Evolutionary conservation across 2,888 invertebrate genomes (phyloP).

Genomic region (Pterostichus madidus): DNA sequence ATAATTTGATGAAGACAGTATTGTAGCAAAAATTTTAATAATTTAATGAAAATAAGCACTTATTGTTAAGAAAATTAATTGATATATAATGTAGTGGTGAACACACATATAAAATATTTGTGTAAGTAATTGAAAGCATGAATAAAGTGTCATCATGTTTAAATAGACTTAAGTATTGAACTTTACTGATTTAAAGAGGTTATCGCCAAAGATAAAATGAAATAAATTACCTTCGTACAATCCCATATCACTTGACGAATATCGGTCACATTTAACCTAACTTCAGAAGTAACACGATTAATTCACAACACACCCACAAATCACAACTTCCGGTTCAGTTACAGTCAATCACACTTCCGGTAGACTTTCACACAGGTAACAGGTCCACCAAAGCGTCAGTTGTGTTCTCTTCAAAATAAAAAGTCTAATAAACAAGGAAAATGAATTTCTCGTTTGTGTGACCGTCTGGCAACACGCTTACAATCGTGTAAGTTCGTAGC

Average conservation of each 20-base stretch:
- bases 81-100: no score
- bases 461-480: constrained; percentile 9
- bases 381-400: no score
- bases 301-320: constrained; percentile 59
- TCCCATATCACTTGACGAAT: constrained; percentile 72
- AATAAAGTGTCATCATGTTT: no score
- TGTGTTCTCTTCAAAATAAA: not conserved
- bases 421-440: constrained; percentile 8
- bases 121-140: no score
- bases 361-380: constrained; percentile 40
- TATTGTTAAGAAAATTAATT: no score
- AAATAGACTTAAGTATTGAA: no score
- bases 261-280: constrained; percentile 62
- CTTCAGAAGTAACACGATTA: constrained; percentile 45
- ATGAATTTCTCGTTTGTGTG: constrained; percentile 8
- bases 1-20: no score
- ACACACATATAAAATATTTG: no score
- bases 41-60: no score
- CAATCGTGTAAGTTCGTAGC: not conserved
- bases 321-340: constrained; percentile 62
- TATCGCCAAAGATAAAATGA: not conserved
- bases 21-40: no score
- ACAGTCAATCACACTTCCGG: constrained; percentile 42
- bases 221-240: constrained; percentile 73
- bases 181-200: not conserved